Conservation (phyloP, 2,888 invertebrate species). For the Leptinotarsa rubiginosa region DNA sequence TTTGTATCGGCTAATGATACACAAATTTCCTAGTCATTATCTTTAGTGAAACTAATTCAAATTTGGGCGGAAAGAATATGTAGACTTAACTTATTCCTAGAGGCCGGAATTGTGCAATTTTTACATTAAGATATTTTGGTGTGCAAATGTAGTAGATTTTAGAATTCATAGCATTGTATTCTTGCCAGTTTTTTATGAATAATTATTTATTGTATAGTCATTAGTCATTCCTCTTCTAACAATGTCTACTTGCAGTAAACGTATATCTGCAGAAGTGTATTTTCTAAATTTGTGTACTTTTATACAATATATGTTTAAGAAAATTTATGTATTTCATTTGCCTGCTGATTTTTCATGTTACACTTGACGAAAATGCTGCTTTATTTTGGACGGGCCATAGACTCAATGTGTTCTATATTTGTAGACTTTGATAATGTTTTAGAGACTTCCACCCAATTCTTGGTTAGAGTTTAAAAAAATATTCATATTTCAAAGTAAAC, state of each 20-base stretch:
- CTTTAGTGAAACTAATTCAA: constrained; percentile 36
- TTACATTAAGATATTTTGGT: constrained; percentile 30
- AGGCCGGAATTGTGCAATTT: constrained; percentile 61
- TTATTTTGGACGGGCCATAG: no score
- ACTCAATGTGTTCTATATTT: no score
- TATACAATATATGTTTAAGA: constrained; percentile 54
- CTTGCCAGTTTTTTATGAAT: constrained; percentile 15
- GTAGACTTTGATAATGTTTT: no score
- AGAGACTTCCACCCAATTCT: no score
- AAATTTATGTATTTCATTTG: constrained; percentile 25
- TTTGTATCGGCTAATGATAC: constrained; percentile 65
- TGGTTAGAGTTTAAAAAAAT: no score
- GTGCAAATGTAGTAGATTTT: constrained; percentile 27
- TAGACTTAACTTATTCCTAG: constrained; percentile 19
- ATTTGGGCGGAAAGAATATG: constrained; percentile 17
- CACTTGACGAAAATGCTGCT: no score
- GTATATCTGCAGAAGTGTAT: constrained; percentile 51
- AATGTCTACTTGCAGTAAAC: constrained; percentile 46
- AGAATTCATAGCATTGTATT: constrained; percentile 20
- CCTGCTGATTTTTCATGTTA: not conserved
- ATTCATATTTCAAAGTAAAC: no score
- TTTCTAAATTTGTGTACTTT: constrained; percentile 60
- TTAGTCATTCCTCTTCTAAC: constrained; percentile 53
- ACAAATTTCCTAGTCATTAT: constrained; percentile 62
- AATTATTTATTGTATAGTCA: constrained; percentile 37